A percentile compares a stretch with the other conserved stretches of the same genome.
Conservation (phyloP, 2,113 vertebrate species). For the Cryptomyrus ogoouensis region DNA sequence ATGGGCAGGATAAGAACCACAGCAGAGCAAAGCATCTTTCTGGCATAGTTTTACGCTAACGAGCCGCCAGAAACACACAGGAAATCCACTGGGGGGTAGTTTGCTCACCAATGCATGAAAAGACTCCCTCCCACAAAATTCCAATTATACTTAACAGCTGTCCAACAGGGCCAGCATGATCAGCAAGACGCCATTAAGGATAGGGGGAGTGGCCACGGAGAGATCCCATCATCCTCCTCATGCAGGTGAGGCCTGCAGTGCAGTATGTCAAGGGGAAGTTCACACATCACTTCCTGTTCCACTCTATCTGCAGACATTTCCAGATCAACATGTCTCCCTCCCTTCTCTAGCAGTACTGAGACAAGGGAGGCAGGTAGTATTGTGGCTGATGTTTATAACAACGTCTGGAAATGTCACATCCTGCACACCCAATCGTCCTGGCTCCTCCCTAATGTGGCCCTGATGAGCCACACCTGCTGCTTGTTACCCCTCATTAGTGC, state of each 20-base stretch:
- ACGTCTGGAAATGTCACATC: background rate
- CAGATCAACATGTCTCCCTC: background rate
- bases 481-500: background rate
- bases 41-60: background rate
- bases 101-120: slow-evolving; percentile 1
- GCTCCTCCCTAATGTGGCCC: background rate
- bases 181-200: background rate
- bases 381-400: background rate
- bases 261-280: background rate
- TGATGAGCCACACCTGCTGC: background rate
- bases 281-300: background rate
- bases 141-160: slow-evolving; percentile 15
- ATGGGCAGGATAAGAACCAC: background rate
- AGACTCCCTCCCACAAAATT: background rate
- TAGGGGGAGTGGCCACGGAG: background rate
- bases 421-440: background rate
- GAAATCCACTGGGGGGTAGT: background rate
- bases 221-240: background rate
- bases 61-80: background rate
- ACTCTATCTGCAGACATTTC: background rate
- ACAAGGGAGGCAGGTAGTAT: background rate
- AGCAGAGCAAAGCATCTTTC: background rate
- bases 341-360: background rate
- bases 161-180: background rate
- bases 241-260: background rate